These are phyloP conservation scores for Brachycybe producta DNA, from an alignment of 2,888 invertebrate genomes.

Conservation along the genomic window DNA sequence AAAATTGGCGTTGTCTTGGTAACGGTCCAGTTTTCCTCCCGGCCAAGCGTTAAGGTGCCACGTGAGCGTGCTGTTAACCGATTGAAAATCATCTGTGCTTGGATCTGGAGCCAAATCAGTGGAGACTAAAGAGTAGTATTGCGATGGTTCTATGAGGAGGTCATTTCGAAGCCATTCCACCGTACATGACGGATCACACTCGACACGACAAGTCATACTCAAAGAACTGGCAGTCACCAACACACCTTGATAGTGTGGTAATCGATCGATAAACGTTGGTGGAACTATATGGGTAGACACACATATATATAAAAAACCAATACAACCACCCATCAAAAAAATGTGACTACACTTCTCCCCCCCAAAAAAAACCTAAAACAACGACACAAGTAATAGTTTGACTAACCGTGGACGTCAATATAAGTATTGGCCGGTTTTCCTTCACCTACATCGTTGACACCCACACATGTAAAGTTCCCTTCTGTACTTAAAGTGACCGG, in stretches of 20 bases:
- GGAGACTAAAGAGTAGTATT: slow-evolving; percentile 53
- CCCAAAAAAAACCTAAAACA: no score
- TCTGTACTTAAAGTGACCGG: slow-evolving; percentile 72
- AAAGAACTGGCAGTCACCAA: slow-evolving; percentile 48
- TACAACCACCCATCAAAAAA: no score
- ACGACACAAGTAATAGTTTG: no score
- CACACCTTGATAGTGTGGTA: slow-evolving; percentile 66
- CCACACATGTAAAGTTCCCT: slow-evolving; percentile 79
- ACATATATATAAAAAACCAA: no score
- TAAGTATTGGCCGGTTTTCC: slow-evolving; percentile 52
- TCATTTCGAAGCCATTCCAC: slow-evolving; percentile 75
- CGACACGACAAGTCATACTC: slow-evolving; percentile 68
- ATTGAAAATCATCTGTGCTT: slow-evolving; percentile 71
- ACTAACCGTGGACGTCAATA: slow-evolving; percentile 55
- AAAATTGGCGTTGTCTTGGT: slow-evolving; percentile 65
- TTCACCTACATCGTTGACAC: slow-evolving; percentile 70
- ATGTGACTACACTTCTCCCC: no score
- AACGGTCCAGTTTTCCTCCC: slow-evolving; percentile 57
- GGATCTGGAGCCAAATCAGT: slow-evolving; percentile 55
- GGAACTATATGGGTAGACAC: slow-evolving; percentile 47
- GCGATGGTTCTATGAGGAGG: slow-evolving; percentile 45
- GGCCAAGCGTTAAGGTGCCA: slow-evolving; percentile 83
- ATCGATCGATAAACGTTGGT: slow-evolving; percentile 71
- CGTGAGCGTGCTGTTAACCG: slow-evolving; percentile 70
- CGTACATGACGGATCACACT: slow-evolving; percentile 73